Evolutionary conservation across 2,113 vertebrate genomes (phyloP).

Genomic region (Nematolebias whitei): DNA sequence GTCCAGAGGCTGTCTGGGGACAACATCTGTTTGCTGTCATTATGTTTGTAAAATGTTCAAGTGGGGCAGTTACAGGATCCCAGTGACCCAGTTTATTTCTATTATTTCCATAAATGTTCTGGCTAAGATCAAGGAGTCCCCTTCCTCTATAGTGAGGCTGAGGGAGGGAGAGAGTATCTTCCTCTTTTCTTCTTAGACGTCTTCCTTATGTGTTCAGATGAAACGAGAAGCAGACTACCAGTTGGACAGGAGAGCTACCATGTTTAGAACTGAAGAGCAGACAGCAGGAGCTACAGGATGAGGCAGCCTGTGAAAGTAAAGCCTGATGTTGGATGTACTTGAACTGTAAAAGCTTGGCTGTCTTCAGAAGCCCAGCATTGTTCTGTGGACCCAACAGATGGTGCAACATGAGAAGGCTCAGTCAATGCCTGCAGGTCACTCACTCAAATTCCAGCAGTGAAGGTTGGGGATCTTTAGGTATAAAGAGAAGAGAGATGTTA

Average conservation of each 20-base stretch:
- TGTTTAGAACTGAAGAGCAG: conserved; percentile 20
- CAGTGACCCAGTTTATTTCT: not conserved
- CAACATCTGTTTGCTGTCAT: not conserved
- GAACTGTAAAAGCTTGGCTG: conserved; percentile 29
- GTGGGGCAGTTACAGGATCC: not conserved
- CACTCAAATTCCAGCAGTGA: conserved; percentile 16
- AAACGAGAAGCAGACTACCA: too few species aligned
- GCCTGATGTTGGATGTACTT: too few species aligned
- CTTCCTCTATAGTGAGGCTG: not conserved
- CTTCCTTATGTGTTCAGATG: too few species aligned
- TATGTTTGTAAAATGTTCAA: not conserved
- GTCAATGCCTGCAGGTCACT: conserved; percentile 30
- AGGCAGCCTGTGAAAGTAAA: conserved; percentile 1
- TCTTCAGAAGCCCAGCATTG: conserved; percentile 12
- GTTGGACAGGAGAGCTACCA: too few species aligned
- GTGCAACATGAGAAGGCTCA: conserved; percentile 25
- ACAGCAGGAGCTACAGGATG: conserved; percentile 10
- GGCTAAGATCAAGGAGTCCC: not conserved
- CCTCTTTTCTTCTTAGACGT: too few species aligned
- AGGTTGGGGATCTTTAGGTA: not conserved
- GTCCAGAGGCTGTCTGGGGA: not conserved
- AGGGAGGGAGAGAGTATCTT: too few species aligned
- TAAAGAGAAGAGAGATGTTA: too few species aligned
- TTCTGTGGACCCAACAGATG: conserved; percentile 34
- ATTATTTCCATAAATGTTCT: not conserved